A percentile compares a stretch with the other conserved stretches of the same genome.
Conservation (phyloP, 2,888 invertebrate genomes). For the Pseudolycoriella hygida region DNA sequence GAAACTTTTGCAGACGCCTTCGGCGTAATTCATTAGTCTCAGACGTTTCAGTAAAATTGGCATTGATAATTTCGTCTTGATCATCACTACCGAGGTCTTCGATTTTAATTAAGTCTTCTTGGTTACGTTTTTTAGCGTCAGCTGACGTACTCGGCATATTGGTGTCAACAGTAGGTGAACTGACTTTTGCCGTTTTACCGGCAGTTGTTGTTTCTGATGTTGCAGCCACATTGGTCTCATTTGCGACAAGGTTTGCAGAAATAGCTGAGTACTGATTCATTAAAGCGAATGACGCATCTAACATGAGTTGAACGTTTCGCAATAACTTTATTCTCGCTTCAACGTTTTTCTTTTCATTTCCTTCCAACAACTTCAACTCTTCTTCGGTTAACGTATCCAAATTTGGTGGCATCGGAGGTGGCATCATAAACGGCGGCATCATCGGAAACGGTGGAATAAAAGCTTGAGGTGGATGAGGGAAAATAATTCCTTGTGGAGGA, state of each 20-base stretch:
- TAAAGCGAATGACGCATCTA: constrained; percentile 85
- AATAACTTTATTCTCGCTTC: constrained; percentile 79
- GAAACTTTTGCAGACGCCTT: constrained; percentile 58
- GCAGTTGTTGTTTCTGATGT: neutral
- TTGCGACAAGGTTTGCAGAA: constrained; percentile 25
- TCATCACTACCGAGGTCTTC: constrained; percentile 28
- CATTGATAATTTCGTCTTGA: constrained; percentile 8
- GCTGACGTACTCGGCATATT: neutral
- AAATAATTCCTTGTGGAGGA: constrained; percentile 7
- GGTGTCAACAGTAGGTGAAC: neutral
- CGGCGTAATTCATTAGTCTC: constrained; percentile 53
- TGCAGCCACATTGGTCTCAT: neutral
- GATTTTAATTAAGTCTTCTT: constrained; percentile 17
- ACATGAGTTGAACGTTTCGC: constrained; percentile 68
- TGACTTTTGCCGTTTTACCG: neutral
- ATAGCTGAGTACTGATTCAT: constrained; percentile 84
- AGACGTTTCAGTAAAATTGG: constrained; percentile 15
- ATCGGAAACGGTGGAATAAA: constrained; percentile 28
- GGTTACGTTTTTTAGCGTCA: neutral
- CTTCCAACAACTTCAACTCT: constrained; percentile 78
- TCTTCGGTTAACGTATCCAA: constrained; percentile 60
- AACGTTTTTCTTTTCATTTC: constrained; percentile 66
- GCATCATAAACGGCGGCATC: constrained; percentile 37
- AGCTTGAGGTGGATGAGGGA: constrained; percentile 9
- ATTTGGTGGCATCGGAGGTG: constrained; percentile 57